These are phyloP conservation scores for Hyperoplus immaculatus DNA, from an alignment of 2,797 vertebrate species.

Conservation along the genomic window DNA sequence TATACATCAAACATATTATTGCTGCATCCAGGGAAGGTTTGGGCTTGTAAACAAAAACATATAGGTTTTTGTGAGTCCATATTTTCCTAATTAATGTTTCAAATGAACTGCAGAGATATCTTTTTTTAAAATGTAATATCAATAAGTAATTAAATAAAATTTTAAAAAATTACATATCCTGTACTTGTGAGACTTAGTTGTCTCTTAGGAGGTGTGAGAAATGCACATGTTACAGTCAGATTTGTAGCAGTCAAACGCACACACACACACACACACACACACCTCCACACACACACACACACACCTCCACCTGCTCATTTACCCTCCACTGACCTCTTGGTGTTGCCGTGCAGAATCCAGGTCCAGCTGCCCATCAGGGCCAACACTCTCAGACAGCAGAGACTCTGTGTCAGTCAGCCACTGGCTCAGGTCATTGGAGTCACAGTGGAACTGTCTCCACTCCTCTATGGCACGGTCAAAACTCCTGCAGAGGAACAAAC, in stretches of 20 bases:
- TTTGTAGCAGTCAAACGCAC: neutral
- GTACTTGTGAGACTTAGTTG: neutral
- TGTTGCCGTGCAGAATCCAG: slow-evolving; percentile 83
- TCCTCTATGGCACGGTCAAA: slow-evolving; percentile 90
- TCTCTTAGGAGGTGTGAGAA: neutral
- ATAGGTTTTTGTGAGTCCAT: neutral
- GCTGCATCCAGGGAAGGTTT: slow-evolving; percentile 11
- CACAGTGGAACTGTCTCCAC: slow-evolving; percentile 94
- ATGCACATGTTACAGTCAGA: neutral
- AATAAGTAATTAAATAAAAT: neutral
- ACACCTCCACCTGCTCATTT: neutral
- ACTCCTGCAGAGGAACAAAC: slow-evolving; percentile 68
- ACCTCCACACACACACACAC: neutral
- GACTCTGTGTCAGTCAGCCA: slow-evolving; percentile 91
- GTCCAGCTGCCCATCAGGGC: slow-evolving; percentile 86
- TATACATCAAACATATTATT: slow-evolving; percentile 39
- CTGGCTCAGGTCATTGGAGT: slow-evolving; percentile 91
- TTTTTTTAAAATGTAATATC: no score
- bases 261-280: neutral
- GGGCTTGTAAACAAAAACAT: slow-evolving; percentile 39
- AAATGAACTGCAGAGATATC: no score
- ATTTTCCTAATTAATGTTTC: slow-evolving; percentile 21
- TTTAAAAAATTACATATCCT: neutral
- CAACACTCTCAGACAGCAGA: slow-evolving; percentile 80
- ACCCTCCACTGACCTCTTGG: slow-evolving; percentile 87